phyloP scores from a whole-genome alignment of 1,140 invertebrate species.

The Trachymyrmex cornetzi region DNA sequence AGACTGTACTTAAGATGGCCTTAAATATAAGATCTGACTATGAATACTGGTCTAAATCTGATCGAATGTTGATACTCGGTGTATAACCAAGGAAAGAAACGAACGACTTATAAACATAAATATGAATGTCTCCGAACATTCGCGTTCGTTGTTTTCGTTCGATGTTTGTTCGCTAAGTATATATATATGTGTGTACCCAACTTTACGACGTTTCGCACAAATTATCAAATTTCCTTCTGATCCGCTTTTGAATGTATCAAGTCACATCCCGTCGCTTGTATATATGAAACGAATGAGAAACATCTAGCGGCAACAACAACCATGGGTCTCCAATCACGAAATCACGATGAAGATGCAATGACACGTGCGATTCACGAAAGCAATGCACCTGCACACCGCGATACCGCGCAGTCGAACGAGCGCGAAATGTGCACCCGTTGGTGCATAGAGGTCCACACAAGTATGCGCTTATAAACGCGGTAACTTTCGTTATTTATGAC shows the following conservation, averaged over 20 bases:
- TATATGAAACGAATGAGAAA: conserved; percentile 49
- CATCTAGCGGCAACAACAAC: neutral
- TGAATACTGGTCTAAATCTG: too few relatives aligned
- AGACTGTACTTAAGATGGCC: too few relatives aligned
- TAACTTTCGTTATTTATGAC: conserved; percentile 82
- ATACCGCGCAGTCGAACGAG: neutral
- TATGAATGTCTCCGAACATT: too few relatives aligned
- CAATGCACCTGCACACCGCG: neutral
- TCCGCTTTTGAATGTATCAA: neutral
- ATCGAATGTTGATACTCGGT: too few relatives aligned
- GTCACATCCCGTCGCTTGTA: neutral
- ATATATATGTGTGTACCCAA: too few relatives aligned
- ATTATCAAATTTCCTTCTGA: conserved; percentile 34
- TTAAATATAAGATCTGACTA: too few relatives aligned
- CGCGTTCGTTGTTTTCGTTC: too few relatives aligned
- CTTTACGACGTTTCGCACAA: neutral
- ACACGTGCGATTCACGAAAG: conserved; percentile 16
- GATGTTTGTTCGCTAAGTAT: too few relatives aligned
- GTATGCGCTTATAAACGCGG: conserved; percentile 80
- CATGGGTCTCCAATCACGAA: conserved; percentile 40
- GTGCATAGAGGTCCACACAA: conserved; percentile 68
- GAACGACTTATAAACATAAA: too few relatives aligned
- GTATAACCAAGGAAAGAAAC: too few relatives aligned
- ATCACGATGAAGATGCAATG: conserved; percentile 37
- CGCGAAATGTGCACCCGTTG: conserved; percentile 36